A percentile compares a stretch with the other conserved stretches of the same genome.
Conservation (phyloP, 2,797 vertebrate species). For the Halcyon chelicuti region DNA sequence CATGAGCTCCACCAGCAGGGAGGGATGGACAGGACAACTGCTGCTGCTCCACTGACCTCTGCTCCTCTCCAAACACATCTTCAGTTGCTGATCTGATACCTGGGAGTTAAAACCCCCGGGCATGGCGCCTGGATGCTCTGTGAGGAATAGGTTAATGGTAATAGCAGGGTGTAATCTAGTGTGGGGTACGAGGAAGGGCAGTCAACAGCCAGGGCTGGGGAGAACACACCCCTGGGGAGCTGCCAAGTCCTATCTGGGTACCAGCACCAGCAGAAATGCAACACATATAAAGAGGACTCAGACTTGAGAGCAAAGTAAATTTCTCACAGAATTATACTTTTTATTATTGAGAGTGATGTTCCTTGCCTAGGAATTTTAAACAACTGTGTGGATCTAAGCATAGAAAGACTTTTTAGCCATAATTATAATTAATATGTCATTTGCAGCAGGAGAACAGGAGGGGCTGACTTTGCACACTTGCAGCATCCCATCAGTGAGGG, state of each 20-base stretch:
- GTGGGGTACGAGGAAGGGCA: background rate
- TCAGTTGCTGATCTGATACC: background rate
- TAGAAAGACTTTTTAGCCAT: background rate
- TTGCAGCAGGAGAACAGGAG: background rate
- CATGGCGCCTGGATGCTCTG: background rate
- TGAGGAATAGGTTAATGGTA: background rate
- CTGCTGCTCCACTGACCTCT: background rate
- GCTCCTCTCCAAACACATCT: background rate
- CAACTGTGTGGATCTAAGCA: background rate
- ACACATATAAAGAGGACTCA: background rate
- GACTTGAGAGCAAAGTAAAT: background rate
- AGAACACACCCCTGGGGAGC: rapidly evolving
- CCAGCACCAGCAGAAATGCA: background rate
- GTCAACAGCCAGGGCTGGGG: background rate
- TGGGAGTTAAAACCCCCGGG: background rate
- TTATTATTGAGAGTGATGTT: background rate
- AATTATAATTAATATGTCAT: background rate
- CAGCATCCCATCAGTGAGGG: background rate
- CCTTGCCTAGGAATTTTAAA: background rate
- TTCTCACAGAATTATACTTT: background rate
- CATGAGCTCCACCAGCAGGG: rapidly evolving
- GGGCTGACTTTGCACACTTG: background rate
- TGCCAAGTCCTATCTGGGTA: background rate
- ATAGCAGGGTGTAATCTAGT: background rate
- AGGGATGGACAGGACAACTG: background rate